phyloP scores from a whole-genome alignment of 1,140 invertebrate genomes.

The Ceratosolen solmsi region DNA sequence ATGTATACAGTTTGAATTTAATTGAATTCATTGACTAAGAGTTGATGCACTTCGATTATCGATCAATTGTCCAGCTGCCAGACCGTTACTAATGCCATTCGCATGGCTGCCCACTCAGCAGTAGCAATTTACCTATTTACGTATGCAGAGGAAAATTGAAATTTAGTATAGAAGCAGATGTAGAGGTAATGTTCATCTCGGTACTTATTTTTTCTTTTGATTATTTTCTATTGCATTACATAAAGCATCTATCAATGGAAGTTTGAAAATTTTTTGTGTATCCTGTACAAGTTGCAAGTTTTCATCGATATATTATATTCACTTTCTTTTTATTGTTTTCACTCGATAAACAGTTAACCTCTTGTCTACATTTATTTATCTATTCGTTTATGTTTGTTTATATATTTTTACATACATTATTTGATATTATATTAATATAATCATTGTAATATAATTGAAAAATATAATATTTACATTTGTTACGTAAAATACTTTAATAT shows the following conservation, averaged over 20 bases:
- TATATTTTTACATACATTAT: too few species aligned
- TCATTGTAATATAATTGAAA: too few species aligned
- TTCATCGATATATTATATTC: slow-evolving; percentile 41
- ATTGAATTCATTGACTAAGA: slow-evolving; percentile 41
- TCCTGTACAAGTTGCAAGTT: slow-evolving; percentile 35
- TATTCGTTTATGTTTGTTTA: too few species aligned
- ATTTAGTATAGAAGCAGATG: neutral
- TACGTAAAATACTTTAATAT: too few species aligned
- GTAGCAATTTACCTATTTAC: slow-evolving; percentile 49
- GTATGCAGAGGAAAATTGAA: slow-evolving; percentile 52
- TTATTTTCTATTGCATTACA: neutral
- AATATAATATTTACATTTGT: too few species aligned
- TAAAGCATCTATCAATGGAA: neutral
- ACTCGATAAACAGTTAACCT: neutral
- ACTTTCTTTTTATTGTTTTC: neutral
- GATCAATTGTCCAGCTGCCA: slow-evolving; percentile 48
- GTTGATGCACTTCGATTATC: slow-evolving; percentile 34
- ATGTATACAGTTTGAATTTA: too few species aligned
- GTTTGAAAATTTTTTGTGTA: neutral
- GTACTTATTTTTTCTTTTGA: neutral
- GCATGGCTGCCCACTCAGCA: slow-evolving; percentile 36
- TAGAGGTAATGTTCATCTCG: neutral
- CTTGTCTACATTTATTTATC: too few species aligned
- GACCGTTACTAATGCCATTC: slow-evolving; percentile 53
- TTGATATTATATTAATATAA: too few species aligned